These are phyloP conservation scores for Melopsittacus undulatus DNA, from an alignment of 2,797 vertebrate genomes.

Conservation along the genomic window DNA sequence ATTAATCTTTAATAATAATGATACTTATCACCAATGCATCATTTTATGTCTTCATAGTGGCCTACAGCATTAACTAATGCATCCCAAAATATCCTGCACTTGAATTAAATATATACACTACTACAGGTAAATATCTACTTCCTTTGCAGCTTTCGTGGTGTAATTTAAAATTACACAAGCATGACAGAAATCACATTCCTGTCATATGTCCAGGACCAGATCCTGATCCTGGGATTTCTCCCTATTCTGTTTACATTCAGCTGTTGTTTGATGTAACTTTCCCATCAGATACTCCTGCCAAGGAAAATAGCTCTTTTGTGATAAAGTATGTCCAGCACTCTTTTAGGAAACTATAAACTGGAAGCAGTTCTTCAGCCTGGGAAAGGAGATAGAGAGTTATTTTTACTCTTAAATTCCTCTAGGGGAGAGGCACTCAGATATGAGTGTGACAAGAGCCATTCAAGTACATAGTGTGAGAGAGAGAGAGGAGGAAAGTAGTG, in stretches of 20 bases:
- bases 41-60: background rate
- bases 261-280: background rate
- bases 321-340: background rate
- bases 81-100: background rate
- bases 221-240: background rate
- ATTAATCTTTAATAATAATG: background rate
- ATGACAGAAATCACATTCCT: background rate
- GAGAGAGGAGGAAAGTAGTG: background rate
- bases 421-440: background rate
- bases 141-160: background rate
- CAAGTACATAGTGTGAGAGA: background rate
- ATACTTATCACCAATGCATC: background rate
- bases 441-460: background rate
- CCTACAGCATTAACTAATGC: background rate
- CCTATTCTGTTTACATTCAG: background rate
- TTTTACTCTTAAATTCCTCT: slow-evolving; percentile 42
- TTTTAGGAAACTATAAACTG: background rate
- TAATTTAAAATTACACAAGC: background rate
- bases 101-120: background rate
- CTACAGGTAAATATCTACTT: slow-evolving; percentile 16
- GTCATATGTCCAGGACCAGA: background rate
- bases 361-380: background rate
- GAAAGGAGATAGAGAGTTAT: slow-evolving; percentile 45
- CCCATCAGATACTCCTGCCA: fast-evolving
- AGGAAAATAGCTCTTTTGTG: background rate